Evolutionary conservation across 2,888 invertebrate species (phyloP), one percentile per base, ranked within the genome.

Genomic region (Globia sparganii): DNA sequence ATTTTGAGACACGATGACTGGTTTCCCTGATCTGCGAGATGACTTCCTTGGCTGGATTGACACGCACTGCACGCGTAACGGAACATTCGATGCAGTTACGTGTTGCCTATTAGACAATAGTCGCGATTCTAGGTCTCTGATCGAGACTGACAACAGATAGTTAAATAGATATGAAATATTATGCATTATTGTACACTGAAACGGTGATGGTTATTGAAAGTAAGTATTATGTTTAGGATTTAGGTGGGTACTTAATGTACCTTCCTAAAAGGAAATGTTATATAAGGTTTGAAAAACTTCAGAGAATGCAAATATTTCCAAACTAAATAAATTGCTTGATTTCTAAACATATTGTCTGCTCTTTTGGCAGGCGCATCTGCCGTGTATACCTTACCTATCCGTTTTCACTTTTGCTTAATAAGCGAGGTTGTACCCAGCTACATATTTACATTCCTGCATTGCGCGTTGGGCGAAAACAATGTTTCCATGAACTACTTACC

Each of bases 71-170:
- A 65, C 46, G 6, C 34, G 66, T 83, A 71, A 77, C 70, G 68
- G 68, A 62, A 31, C 25, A 70, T 65, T 84, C 53, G 72, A 76
- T 71, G 70, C 72, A 83, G 81, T 84, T 83, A 71, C 77, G 85
- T 84, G 58, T 73, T 53, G 31, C 13, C 37, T 66, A 66, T 77
- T 77, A 82, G 53, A 69, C 78, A 82, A 81, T 77, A 21, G 25
- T 56, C 62, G 83, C 34, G 59, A 64, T 68, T 75, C 59, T 59
- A 53, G 37, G 31, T 75, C n/a, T 65, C 21, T 15, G 59, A 46
- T 34, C 43, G 21, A 66, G 18, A 53, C 21, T 13, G 62, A 28
- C 56, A 37, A 61, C 34, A 34, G 11, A 62, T 66, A 15, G 11
- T 40, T 56, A 18, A n/a, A 40, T 40, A 21, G 1, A 40, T 65